Percentiles rank a stretch among this genome's conserved stretches.
phyloP scores from a whole-genome alignment of 2,888 invertebrate species.

The Ecdyonurus torrentis region DNA sequence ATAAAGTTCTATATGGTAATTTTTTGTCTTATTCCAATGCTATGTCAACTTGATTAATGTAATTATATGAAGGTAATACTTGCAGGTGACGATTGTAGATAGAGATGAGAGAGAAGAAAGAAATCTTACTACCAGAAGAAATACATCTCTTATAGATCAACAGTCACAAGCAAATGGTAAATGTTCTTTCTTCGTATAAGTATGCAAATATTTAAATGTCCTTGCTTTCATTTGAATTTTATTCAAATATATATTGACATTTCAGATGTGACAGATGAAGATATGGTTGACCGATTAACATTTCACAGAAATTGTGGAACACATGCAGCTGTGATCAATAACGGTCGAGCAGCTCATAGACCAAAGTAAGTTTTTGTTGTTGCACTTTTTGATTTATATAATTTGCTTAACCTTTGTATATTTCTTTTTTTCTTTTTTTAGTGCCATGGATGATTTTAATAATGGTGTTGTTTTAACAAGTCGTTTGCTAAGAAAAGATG shows the following conservation, averaged over 20 bases:
- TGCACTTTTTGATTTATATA: not conserved
- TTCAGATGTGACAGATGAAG: conserved; percentile 18
- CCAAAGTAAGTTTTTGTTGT: conserved; percentile 51
- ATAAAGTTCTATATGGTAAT: too few relatives aligned
- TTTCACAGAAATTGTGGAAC: conserved; percentile 87
- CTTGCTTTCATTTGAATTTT: not conserved
- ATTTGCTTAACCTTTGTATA: not conserved
- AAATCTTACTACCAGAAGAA: conserved; percentile 51
- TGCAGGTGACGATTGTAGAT: conserved; percentile 65
- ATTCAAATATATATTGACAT: conserved; percentile 1
- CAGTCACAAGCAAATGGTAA: conserved; percentile 23
- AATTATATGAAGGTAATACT: conserved; percentile 10
- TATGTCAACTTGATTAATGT: too few relatives aligned
- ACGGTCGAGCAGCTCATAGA: conserved; percentile 76
- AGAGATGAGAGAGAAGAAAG: conserved; percentile 61
- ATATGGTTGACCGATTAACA: conserved; percentile 51
- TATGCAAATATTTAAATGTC: too few relatives aligned
- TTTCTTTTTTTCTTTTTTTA: conserved; percentile 26
- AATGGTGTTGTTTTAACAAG: conserved; percentile 85
- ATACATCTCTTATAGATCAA: conserved; percentile 36
- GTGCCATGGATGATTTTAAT: conserved; percentile 83
- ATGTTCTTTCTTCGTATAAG: not conserved
- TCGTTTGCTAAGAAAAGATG: conserved; percentile 67
- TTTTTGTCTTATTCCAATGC: too few relatives aligned
- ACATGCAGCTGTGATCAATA: conserved; percentile 81